Percentiles rank a stretch among this genome's conserved stretches.
Conservation (phyloP, 2,113 vertebrate genomes). For the Triplophysa dalaica region DNA sequence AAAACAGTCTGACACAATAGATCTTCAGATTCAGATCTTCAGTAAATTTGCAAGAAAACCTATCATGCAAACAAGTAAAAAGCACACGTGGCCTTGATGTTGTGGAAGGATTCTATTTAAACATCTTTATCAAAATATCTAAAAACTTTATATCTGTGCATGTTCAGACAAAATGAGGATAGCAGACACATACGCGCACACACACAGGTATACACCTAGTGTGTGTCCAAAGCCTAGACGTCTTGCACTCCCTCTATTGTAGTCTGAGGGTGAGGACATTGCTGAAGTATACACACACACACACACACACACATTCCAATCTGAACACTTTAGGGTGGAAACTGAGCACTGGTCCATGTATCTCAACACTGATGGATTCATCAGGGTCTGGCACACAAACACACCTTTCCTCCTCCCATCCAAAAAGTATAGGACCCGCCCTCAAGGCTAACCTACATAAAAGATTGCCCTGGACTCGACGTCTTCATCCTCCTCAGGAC, state of each 20-base stretch:
- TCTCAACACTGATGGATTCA: not conserved
- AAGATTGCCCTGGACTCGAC: constrained; percentile 51
- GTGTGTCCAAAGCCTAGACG: not conserved
- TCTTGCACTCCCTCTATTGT: constrained; percentile 6
- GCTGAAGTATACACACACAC: constrained; percentile 25
- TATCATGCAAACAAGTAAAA: too few relatives aligned
- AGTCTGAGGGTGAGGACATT: constrained; percentile 25
- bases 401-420: constrained; percentile 45
- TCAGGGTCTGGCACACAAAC: not conserved
- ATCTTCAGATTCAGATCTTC: too few relatives aligned
- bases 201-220: not conserved
- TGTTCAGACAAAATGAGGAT: too few relatives aligned
- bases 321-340: not conserved
- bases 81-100: too few relatives aligned
- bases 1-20: too few relatives aligned
- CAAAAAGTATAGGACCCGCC: constrained; percentile 59
- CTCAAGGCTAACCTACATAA: constrained; percentile 69
- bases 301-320: constrained; percentile 61
- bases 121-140: too few relatives aligned
- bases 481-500: constrained; percentile 47
- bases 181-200: not conserved
- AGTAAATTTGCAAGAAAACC: too few relatives aligned
- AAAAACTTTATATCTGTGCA: too few relatives aligned
- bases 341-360: too few relatives aligned
- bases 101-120: too few relatives aligned